phyloP scores from a whole-genome alignment of 2,888 invertebrate species.

The Nomada lathburiana region DNA sequence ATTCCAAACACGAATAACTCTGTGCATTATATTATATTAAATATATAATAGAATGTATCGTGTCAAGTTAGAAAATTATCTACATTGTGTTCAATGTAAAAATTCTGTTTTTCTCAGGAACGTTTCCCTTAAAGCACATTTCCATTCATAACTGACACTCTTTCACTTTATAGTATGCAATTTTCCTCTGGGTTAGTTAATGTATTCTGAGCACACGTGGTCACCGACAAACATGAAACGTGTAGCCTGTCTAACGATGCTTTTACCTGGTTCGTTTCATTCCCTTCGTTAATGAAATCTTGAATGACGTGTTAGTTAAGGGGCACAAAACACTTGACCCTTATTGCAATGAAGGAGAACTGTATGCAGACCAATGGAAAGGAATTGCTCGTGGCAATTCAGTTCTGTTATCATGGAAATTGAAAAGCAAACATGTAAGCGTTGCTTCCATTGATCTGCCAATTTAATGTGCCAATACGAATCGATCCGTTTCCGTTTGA shows the following conservation, averaged over 20 bases:
- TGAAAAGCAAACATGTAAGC: constrained; percentile 72
- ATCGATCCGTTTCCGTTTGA: constrained; percentile 39
- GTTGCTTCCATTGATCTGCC: constrained; percentile 61
- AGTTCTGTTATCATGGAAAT: constrained; percentile 59
- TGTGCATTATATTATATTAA: background rate
- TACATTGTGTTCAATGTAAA: too few relatives aligned
- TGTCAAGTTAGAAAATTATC: too few relatives aligned
- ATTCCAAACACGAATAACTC: background rate
- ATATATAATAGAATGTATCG: background rate
- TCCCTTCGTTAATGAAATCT: constrained; percentile 27
- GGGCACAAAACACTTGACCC: constrained; percentile 38
- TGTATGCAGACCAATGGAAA: constrained; percentile 10
- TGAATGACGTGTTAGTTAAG: constrained; percentile 20
- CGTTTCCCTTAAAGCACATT: background rate
- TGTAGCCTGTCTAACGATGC: background rate
- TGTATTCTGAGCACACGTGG: background rate
- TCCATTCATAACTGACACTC: too few relatives aligned
- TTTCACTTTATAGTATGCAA: too few relatives aligned
- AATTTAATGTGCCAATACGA: constrained; percentile 53
- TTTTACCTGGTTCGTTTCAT: background rate
- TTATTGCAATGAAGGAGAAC: background rate
- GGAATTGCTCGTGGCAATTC: constrained; percentile 21
- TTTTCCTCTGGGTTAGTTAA: background rate
- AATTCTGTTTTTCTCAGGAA: background rate
- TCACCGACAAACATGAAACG: background rate